These are phyloP conservation scores for Hystrix brachyura DNA, from an alignment of 2,113 vertebrate genomes.

Conservation along the genomic window DNA sequence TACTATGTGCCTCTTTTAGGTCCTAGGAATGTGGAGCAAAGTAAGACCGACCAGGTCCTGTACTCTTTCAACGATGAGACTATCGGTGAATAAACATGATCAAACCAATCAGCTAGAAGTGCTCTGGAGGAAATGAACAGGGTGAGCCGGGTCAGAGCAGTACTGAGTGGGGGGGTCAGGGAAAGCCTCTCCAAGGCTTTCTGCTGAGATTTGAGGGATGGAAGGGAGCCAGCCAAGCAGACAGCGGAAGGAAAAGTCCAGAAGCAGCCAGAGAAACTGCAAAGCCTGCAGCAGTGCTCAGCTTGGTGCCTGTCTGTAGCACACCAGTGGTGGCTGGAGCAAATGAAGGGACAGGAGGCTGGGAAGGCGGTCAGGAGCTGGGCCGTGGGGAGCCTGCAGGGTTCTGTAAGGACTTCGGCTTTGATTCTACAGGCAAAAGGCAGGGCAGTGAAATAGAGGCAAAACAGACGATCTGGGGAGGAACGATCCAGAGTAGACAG, in stretches of 20 bases:
- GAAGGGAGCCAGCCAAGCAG: not conserved
- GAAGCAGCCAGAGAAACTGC: not conserved
- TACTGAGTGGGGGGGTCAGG: not conserved
- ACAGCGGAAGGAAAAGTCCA: not conserved
- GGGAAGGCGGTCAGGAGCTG: not conserved
- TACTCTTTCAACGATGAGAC: not conserved
- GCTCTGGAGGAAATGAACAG: not conserved
- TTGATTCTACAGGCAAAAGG: not conserved
- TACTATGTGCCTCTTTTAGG: rapidly evolving
- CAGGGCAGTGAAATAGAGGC: not conserved
- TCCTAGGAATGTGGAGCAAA: not conserved
- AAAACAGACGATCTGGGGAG: not conserved
- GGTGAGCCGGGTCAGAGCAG: not conserved
- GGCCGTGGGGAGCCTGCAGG: not conserved
- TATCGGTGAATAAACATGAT: not conserved
- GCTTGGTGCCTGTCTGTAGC: not conserved
- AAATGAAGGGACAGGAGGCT: not conserved
- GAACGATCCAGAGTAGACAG: not conserved
- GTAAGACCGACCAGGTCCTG: not conserved
- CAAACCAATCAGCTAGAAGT: not conserved
- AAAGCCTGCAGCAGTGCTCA: not conserved
- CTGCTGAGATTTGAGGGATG: not conserved
- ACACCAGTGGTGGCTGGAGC: rapidly evolving
- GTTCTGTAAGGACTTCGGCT: not conserved
- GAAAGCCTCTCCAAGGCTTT: not conserved